Evolutionary conservation across 2,797 vertebrate genomes (phyloP), one percentile per base, ranked within the genome.

Genomic region (Saxicola maurus): DNA sequence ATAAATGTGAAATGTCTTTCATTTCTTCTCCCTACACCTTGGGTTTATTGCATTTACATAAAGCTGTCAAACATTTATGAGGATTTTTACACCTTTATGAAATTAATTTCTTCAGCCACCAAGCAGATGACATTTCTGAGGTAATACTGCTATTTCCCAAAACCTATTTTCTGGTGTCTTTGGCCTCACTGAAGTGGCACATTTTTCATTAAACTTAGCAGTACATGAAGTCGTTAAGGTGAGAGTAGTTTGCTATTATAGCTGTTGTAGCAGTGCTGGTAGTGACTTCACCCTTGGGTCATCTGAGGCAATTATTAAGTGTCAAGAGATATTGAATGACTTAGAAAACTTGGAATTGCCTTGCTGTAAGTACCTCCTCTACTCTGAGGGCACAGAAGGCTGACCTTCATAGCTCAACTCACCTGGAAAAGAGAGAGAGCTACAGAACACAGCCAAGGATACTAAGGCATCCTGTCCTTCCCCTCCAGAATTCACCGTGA

Each of bases 21-120:
- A 92, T 62, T 92, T 90, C 68, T 91, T 95, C 89, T 93, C 74
- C 76, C 77, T 71, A 60, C 9, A 46, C 82, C 60, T 94, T 87
- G 86, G 33, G 72, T 95, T 96, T 96, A 96, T 93, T 93, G 73
- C 85, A 94, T 94, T 96, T 96, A 90, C 94, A 96, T 97, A 96
- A 97, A 97, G 48, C 94, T 92, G 89, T 92, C 92, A 10, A 90
- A 84, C 46, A 82, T 96, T 96, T 95, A 95, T 82, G 91, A 92
- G 53, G 72, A 42, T 40, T 96, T 93, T 95, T 94, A 95, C 82
- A 96, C 83, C 94, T 94, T 94, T 93, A 91, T 95, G 75, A 88
- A 94, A 91, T 95, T 28, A 94, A 95, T 95, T 93, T 93, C 84
- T 94, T 95, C 88, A 89, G 3, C 74, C 84, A 90, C 80, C 75